Evolutionary conservation across 2,888 invertebrate species (phyloP).

Genomic region (Brachyopa scutellaris): DNA sequence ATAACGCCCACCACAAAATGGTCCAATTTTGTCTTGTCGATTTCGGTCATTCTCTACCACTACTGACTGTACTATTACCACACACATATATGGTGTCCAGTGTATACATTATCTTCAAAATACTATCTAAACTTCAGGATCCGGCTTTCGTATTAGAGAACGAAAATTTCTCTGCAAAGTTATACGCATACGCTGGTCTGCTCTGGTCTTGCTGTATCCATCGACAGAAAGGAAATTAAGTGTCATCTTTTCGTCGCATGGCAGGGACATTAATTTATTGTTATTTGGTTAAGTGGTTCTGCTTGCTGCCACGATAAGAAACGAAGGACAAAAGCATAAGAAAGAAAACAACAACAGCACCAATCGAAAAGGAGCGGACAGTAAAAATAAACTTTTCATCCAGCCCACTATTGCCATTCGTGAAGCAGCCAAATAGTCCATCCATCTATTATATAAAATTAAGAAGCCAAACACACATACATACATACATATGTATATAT

Average conservation of each 20-base stretch:
- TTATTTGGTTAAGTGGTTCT: constrained; percentile 72
- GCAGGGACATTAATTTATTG: constrained; percentile 69
- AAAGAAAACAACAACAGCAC: constrained; percentile 35
- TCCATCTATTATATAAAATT: constrained; percentile 42
- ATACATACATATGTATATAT: no score
- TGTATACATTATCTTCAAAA: constrained; percentile 21
- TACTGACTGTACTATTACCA: not conserved
- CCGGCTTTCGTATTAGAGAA: constrained; percentile 14
- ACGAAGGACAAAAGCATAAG: constrained; percentile 49
- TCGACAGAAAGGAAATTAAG: constrained; percentile 70
- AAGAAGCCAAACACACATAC: constrained; percentile 6
- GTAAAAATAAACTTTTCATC: constrained; percentile 46
- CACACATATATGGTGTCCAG: constrained; percentile 21
- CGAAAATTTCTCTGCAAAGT: constrained; percentile 38
- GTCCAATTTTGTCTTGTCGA: constrained; percentile 60
- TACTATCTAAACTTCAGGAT: constrained; percentile 50
- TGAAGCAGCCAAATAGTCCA: constrained; percentile 7
- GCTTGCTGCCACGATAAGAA: constrained; percentile 68
- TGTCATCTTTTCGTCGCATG: constrained; percentile 71
- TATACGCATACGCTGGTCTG: constrained; percentile 33
- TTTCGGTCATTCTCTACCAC: constrained; percentile 46
- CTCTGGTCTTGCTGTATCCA: constrained; percentile 45
- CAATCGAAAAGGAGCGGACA: not conserved
- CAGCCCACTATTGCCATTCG: not conserved
- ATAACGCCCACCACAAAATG: constrained; percentile 68